Percentiles rank a stretch among this genome's conserved stretches.
Evolutionary conservation across 2,888 invertebrate genomes (phyloP).

Genomic region (Lobophora halterata): DNA sequence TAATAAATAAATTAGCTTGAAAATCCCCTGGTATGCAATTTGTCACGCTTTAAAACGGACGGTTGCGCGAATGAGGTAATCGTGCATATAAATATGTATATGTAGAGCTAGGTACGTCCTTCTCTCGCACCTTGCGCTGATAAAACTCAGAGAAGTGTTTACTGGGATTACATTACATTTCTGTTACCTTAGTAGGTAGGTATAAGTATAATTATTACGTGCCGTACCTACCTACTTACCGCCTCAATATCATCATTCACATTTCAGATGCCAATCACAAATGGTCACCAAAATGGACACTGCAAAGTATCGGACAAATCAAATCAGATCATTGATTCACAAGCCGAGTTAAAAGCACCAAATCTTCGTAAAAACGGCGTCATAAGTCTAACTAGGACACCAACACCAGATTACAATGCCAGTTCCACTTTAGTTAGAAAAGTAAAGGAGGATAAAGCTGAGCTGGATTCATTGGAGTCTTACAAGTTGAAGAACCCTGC

Average conservation of each 20-base stretch:
- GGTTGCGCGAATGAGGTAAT: constrained; percentile 18
- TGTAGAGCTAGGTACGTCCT: too few relatives aligned
- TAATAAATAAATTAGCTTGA: too few relatives aligned
- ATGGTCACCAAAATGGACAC: constrained; percentile 59
- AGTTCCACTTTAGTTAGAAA: constrained; percentile 47
- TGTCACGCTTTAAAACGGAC: constrained; percentile 9
- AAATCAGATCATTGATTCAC: constrained; percentile 14
- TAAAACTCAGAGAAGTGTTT: too few relatives aligned
- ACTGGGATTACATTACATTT: constrained; percentile 13
- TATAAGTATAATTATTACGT: constrained; percentile 1
- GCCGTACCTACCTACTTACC: background rate
- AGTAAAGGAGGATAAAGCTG: constrained; percentile 81
- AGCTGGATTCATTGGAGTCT: constrained; percentile 88
- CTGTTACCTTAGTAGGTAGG: constrained; percentile 1
- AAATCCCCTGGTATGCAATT: constrained; percentile 16
- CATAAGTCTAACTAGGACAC: constrained; percentile 58
- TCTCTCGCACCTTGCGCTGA: too few relatives aligned
- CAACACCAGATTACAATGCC: constrained; percentile 67
- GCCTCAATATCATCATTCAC: background rate
- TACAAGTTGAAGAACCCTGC: constrained; percentile 85
- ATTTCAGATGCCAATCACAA: constrained; percentile 63
- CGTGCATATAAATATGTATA: constrained; percentile 18
- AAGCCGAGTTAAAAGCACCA: constrained; percentile 44
- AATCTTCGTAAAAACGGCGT: constrained; percentile 61
- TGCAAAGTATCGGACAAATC: constrained; percentile 31